Conservation (phyloP, 30 jellyfish, hydroid and myxozoan species). For the Sanderia malayensis region DNA sequence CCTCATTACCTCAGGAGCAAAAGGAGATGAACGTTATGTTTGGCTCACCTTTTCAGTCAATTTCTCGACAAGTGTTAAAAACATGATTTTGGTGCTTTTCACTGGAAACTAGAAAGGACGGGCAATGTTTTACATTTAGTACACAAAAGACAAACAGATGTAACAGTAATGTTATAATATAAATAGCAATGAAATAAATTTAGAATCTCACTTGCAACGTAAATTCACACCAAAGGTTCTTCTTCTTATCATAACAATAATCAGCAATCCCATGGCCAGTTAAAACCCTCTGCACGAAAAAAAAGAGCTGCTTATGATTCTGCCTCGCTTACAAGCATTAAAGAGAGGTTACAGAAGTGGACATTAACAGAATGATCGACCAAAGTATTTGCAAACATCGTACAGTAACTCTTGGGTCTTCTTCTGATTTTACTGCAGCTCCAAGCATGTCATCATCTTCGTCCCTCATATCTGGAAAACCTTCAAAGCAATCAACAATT, state of each 20-base stretch:
- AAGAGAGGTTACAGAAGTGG: too few species aligned
- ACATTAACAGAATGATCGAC: too few species aligned
- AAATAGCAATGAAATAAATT: too few species aligned
- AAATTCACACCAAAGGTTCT: slow-evolving; percentile 83
- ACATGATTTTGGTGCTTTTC: slow-evolving; percentile 80
- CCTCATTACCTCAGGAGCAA: not conserved
- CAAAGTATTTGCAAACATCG: too few species aligned
- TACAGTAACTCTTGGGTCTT: too few species aligned
- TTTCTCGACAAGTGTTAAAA: slow-evolving; percentile 64
- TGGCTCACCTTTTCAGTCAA: slow-evolving; percentile 82
- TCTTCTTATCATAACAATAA: slow-evolving; percentile 64
- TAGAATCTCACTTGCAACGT: slow-evolving; percentile 60
- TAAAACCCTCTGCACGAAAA: slow-evolving; percentile 33
- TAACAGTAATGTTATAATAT: too few species aligned
- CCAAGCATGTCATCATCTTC: too few species aligned
- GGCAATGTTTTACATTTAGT: not conserved
- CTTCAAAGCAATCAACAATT: too few species aligned
- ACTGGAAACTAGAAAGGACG: slow-evolving; percentile 66
- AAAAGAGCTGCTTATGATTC: not conserved
- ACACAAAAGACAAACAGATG: too few species aligned
- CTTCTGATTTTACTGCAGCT: too few species aligned
- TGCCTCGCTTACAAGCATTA: too few species aligned
- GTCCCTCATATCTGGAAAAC: too few species aligned
- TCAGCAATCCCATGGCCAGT: slow-evolving; percentile 45
- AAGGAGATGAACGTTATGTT: not conserved